Percentiles rank a stretch among this genome's conserved stretches.
Evolutionary conservation across 1,140 invertebrate genomes (phyloP).

Genomic region (Thaumatotibia leucotreta): DNA sequence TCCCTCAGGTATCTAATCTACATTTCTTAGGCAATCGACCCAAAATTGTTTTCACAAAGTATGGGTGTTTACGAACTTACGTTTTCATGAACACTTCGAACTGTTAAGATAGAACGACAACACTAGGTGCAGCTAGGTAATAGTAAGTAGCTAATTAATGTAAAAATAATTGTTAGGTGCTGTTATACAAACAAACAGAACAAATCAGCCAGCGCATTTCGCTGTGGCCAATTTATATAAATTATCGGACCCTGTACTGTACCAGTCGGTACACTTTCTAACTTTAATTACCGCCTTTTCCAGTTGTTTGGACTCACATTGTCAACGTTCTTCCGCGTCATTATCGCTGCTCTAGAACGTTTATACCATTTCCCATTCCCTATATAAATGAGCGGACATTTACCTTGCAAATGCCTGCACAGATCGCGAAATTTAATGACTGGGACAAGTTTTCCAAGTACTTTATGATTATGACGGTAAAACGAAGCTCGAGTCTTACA

Average conservation of each 20-base stretch:
- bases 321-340: conserved; percentile 43
- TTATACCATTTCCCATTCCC: conserved; percentile 19
- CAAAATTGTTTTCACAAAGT: too few relatives aligned
- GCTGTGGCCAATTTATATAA: conserved; percentile 34
- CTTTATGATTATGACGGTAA: not conserved
- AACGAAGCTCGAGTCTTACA: too few relatives aligned
- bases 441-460: not conserved
- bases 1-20: too few relatives aligned
- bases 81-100: too few relatives aligned
- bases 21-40: too few relatives aligned
- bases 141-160: too few relatives aligned
- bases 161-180: too few relatives aligned
- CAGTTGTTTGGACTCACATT: conserved; percentile 40
- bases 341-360: conserved; percentile 38
- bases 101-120: too few relatives aligned
- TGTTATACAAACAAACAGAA: not conserved
- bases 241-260: conserved; percentile 33
- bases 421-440: not conserved
- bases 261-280: conserved; percentile 45
- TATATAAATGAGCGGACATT: not conserved
- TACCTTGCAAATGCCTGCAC: not conserved
- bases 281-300: conserved; percentile 44
- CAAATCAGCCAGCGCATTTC: conserved; percentile 13
- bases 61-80: too few relatives aligned
- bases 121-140: too few relatives aligned